Evolutionary conservation across 2,113 vertebrate species (phyloP).

Genomic region (Cyphomyrus discorhynchus): DNA sequence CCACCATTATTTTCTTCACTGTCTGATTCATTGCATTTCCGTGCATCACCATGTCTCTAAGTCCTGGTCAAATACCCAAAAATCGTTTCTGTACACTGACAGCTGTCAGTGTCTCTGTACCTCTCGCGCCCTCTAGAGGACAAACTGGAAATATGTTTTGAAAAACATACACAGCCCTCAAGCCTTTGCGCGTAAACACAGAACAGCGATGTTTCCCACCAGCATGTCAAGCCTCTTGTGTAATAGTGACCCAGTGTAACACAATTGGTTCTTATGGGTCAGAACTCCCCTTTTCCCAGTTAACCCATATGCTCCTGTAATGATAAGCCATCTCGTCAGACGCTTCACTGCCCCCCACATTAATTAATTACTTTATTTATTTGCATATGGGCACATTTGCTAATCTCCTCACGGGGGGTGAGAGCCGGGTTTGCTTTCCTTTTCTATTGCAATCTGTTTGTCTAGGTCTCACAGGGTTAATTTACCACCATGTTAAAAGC

Average conservation of each 20-base stretch:
- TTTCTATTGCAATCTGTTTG: constrained; percentile 12
- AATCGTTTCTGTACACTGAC: background rate
- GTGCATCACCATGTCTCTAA: background rate
- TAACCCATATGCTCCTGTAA: constrained; percentile 11
- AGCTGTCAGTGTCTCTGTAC: background rate
- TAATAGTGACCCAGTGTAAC: background rate
- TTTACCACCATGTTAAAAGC: constrained; percentile 29
- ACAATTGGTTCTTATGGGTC: background rate
- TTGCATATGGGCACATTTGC: constrained; percentile 11
- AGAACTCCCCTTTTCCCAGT: constrained; percentile 8
- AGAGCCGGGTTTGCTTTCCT: constrained; percentile 9
- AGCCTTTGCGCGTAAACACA: background rate
- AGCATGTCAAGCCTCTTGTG: background rate
- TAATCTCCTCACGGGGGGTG: background rate
- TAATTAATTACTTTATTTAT: constrained; percentile 23
- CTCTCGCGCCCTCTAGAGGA: background rate
- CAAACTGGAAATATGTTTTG: background rate
- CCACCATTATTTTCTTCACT: background rate
- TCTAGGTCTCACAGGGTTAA: constrained; percentile 30
- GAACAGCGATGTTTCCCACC: background rate
- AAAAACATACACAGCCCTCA: background rate
- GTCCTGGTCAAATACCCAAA: background rate
- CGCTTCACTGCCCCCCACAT: background rate
- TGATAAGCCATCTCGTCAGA: constrained; percentile 10
- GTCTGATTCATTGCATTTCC: background rate